A percentile compares a stretch with the other conserved stretches of the same genome.
Evolutionary conservation across 2,888 invertebrate species (phyloP).

Genomic region (Drosophila algonquin): DNA sequence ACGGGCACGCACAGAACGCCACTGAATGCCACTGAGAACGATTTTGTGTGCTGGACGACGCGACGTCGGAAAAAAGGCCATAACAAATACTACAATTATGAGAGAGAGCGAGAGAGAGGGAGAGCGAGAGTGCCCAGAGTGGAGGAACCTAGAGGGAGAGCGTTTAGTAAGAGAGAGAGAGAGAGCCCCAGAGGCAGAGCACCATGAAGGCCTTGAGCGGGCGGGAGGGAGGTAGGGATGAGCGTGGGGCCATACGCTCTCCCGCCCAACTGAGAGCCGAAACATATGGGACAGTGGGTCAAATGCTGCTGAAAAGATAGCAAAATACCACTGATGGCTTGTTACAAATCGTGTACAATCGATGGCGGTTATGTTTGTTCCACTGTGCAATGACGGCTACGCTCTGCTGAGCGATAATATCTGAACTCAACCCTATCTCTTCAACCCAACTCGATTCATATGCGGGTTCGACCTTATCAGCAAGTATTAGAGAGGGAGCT

Average conservation of each 20-base stretch:
- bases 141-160: neutral
- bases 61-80: slow-evolving; percentile 3
- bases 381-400: neutral
- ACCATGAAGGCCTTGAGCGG: neutral
- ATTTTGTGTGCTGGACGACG: slow-evolving; percentile 4
- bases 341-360: too few species aligned
- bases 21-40: slow-evolving; percentile 39
- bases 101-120: neutral
- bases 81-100: slow-evolving; percentile 10
- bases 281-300: neutral
- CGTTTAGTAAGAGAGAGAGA: neutral
- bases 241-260: neutral
- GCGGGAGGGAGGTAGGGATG: neutral
- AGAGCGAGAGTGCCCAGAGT: neutral
- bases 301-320: neutral
- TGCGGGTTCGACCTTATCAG: neutral
- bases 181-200: neutral
- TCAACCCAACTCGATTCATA: neutral
- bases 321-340: neutral
- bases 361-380: neutral
- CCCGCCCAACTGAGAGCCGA: neutral
- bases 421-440: neutral
- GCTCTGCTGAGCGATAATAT: neutral
- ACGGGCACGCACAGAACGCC: slow-evolving; percentile 52
- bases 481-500: neutral